Percentiles rank a stretch among this genome's conserved stretches.
Conservation (phyloP, 2,797 vertebrate genomes). For the Microcaecilia unicolor region DNA sequence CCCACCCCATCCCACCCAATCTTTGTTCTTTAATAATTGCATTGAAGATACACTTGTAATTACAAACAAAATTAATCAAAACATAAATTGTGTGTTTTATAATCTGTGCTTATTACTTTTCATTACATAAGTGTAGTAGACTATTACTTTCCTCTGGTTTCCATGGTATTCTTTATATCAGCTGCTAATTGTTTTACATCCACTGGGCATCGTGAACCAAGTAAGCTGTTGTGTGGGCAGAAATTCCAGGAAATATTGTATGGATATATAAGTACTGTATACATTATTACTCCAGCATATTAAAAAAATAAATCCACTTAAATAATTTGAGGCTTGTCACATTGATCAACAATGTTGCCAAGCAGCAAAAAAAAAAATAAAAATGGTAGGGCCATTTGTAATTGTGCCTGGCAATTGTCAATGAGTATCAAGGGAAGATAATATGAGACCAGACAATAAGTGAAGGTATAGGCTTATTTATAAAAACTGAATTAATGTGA, state of each 20-base stretch:
- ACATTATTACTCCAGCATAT: background rate
- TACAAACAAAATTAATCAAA: constrained; percentile 10
- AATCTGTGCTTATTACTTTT: constrained; percentile 62
- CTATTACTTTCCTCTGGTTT: constrained; percentile 61
- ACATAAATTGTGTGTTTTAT: constrained; percentile 61
- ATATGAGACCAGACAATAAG: no score
- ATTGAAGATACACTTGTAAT: constrained; percentile 52
- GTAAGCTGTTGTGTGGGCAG: constrained; percentile 52
- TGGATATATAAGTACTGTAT: constrained; percentile 11
- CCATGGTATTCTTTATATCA: constrained; percentile 59
- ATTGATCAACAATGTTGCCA: no score
- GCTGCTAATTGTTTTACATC: constrained; percentile 55
- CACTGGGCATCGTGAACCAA: constrained; percentile 43
- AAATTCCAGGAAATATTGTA: constrained; percentile 40
- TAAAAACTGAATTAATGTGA: no score
- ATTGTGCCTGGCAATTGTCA: no score
- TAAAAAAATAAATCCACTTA: no score
- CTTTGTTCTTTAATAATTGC: constrained; percentile 41
- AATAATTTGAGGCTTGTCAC: no score
- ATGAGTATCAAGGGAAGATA: no score
- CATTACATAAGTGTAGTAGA: constrained; percentile 55
- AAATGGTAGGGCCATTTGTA: no score
- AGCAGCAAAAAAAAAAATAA: no score
- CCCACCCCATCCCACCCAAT: no score
- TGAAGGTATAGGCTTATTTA: no score